Conservation (phyloP, 2,797 vertebrate genomes). For the Anguilla marmorata region DNA sequence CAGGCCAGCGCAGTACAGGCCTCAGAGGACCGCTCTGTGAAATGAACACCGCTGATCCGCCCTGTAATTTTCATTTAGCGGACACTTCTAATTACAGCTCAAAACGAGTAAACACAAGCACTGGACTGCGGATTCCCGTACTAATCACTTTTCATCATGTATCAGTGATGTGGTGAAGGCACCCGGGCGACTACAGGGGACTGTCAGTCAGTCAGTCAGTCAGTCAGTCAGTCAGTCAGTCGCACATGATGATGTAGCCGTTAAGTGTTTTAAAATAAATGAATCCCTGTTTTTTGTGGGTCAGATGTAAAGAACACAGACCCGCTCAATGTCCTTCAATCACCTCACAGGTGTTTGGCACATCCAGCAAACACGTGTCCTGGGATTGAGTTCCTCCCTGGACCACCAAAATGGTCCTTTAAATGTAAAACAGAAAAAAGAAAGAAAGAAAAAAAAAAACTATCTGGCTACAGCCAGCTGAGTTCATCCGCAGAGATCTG, state of each 20-base stretch:
- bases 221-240: background rate
- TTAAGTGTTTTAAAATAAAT: background rate
- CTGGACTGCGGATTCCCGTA: background rate
- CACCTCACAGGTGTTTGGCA: background rate
- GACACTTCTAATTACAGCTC: background rate
- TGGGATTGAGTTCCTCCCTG: background rate
- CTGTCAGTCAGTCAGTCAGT: background rate
- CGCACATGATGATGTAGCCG: background rate
- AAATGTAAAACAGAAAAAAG: background rate
- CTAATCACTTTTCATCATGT: background rate
- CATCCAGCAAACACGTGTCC: background rate
- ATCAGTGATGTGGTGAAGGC: background rate
- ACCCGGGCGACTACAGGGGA: background rate
- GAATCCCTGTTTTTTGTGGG: background rate
- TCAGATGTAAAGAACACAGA: background rate
- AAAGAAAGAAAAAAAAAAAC: background rate
- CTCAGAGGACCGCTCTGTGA: background rate
- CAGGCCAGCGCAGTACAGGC: no score
- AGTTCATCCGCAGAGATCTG: constrained; percentile 20
- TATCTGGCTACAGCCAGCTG: background rate
- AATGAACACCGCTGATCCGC: background rate
- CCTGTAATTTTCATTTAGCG: background rate
- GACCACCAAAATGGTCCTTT: background rate
- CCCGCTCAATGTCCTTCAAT: background rate
- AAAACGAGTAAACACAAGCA: background rate